These are phyloP conservation scores for Deilephila porcellus DNA, from an alignment of 2,888 invertebrate species.

Conservation along the genomic window DNA sequence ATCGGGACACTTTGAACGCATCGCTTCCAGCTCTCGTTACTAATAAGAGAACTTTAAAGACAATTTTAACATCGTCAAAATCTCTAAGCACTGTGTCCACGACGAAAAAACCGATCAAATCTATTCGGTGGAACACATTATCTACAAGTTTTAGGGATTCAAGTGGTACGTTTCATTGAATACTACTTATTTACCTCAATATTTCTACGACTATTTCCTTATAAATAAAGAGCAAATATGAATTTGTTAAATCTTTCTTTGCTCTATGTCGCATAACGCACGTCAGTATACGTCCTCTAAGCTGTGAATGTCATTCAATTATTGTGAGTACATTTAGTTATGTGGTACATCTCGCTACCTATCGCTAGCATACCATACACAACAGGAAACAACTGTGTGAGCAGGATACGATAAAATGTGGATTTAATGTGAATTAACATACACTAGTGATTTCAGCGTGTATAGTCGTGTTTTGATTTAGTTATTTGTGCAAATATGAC, in stretches of 20 bases:
- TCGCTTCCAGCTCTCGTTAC: slow-evolving; percentile 3
- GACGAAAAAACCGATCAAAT: slow-evolving; percentile 56
- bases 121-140: slow-evolving; percentile 67
- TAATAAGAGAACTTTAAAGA: slow-evolving; percentile 25
- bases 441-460: slow-evolving; percentile 56
- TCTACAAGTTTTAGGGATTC: slow-evolving; percentile 37
- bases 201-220: neutral
- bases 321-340: slow-evolving; percentile 53
- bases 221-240: neutral
- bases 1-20: neutral
- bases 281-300: slow-evolving; percentile 30
- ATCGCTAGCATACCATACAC: slow-evolving; percentile 53
- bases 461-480: slow-evolving; percentile 55
- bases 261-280: slow-evolving; percentile 18
- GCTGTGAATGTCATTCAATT: slow-evolving; percentile 48
- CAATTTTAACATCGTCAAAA: slow-evolving; percentile 53
- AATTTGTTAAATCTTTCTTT: neutral
- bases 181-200: neutral
- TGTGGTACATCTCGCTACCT: slow-evolving; percentile 53
- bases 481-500: slow-evolving; percentile 36
- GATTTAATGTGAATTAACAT: slow-evolving; percentile 66
- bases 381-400: slow-evolving; percentile 75
- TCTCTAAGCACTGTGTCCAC: slow-evolving; percentile 54
- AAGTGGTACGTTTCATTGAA: slow-evolving; percentile 35
- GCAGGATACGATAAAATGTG: slow-evolving; percentile 76